Percentiles rank a stretch among this genome's conserved stretches.
These are phyloP conservation scores for Drosophila hamatofila DNA, from an alignment of 2,888 invertebrate genomes.

Conservation along the genomic window DNA sequence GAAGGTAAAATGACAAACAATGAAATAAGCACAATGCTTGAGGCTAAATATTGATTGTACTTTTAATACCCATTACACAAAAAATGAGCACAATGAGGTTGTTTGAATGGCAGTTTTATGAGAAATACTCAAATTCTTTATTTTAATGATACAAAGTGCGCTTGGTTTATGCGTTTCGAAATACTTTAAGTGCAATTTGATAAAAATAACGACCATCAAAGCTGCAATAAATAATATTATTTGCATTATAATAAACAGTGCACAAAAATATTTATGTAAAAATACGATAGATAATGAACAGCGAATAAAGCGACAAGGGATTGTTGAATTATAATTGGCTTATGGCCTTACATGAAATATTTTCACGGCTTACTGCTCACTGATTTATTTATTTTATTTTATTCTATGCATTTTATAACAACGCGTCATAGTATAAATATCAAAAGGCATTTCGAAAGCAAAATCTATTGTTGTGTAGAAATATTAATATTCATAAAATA, in stretches of 20 bases:
- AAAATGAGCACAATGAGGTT: neutral
- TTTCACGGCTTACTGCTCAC: neutral
- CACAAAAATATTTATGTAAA: neutral
- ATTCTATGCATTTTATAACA: neutral
- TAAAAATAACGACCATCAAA: neutral
- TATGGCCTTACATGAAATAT: neutral
- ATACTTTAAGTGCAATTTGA: neutral
- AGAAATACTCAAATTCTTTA: neutral
- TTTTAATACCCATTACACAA: conserved; percentile 17
- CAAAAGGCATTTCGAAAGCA: neutral
- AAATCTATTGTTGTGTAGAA: neutral
- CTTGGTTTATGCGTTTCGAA: neutral
- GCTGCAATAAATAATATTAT: neutral
- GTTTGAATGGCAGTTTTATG: neutral
- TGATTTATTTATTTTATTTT: neutral
- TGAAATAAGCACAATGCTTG: conserved; percentile 41
- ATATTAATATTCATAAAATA: too few species aligned
- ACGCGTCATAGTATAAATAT: neutral
- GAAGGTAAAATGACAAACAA: conserved; percentile 32
- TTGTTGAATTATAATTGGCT: neutral
- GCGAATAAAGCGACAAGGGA: neutral
- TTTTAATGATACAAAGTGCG: neutral
- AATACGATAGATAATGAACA: neutral
- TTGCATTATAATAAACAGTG: neutral
- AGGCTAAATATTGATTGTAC: conserved; percentile 60